phyloP scores from a whole-genome alignment of 2,113 vertebrate genomes.

The Nothocercus julius region DNA sequence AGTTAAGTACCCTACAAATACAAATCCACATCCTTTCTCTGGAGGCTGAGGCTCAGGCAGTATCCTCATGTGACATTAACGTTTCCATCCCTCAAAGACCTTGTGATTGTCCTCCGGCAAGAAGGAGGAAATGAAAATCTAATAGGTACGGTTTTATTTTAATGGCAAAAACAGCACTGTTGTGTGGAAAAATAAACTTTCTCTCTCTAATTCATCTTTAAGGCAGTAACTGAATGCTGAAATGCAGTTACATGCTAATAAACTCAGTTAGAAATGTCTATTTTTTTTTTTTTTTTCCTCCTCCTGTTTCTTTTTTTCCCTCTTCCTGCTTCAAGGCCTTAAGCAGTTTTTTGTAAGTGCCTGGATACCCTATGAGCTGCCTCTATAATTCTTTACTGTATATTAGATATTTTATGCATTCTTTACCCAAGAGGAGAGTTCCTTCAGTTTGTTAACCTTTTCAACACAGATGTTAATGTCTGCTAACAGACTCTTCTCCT shows the following conservation, averaged over 20 bases:
- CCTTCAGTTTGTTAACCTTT: neutral
- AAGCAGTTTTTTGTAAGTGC: neutral
- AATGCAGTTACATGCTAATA: neutral
- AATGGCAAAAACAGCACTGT: neutral
- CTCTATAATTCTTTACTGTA: neutral
- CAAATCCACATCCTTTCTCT: neutral
- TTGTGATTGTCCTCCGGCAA: neutral
- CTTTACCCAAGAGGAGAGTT: neutral
- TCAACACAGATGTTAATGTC: neutral
- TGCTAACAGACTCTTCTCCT: neutral
- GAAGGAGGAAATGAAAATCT: neutral
- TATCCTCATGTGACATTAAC: neutral
- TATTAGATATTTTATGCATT: neutral
- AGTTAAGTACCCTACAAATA: neutral
- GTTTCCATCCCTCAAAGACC: constrained; percentile 11
- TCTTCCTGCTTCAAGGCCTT: neutral
- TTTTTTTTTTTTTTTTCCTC: neutral
- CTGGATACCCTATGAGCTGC: neutral
- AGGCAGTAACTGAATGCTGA: neutral
- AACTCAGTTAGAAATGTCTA: neutral
- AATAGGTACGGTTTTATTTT: neutral
- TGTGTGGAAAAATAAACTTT: neutral
- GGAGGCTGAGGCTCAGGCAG: neutral
- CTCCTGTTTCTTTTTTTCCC: neutral
- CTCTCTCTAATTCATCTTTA: neutral